Conservation (phyloP, 2,888 invertebrate genomes). For the Diarsia mendica region DNA sequence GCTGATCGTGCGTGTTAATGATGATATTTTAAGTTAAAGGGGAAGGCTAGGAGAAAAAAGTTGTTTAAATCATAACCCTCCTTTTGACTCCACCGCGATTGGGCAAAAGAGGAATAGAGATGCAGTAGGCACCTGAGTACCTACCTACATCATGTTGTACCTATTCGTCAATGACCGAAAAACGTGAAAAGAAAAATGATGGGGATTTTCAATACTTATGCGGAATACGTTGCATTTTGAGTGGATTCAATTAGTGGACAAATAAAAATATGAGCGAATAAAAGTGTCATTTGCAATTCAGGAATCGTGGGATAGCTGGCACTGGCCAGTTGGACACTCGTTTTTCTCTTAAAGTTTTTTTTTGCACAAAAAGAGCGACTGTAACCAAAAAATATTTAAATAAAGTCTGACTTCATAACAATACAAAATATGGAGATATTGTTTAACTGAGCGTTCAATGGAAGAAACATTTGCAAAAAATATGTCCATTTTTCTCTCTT, state of each 20-base stretch:
- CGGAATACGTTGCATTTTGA: conserved; percentile 22
- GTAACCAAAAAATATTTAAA: not conserved
- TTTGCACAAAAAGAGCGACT: not conserved
- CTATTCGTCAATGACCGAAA: no score
- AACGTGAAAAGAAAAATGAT: no score
- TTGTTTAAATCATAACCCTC: not conserved
- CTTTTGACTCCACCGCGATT: not conserved
- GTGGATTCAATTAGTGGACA: not conserved
- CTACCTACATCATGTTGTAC: no score
- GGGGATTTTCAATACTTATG: no score
- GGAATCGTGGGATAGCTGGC: not conserved
- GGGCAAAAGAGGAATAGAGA: not conserved
- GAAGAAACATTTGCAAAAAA: not conserved
- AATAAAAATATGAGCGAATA: conserved; percentile 2
- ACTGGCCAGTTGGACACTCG: not conserved
- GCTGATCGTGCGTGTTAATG: conserved; percentile 35
- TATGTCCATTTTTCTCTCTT: not conserved
- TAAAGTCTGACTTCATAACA: not conserved
- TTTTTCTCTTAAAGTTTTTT: not conserved
- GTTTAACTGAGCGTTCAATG: not conserved
- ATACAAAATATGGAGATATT: not conserved
- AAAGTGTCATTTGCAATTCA: conserved; percentile 32
- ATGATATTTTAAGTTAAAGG: conserved; percentile 3
- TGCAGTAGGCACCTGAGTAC: no score
- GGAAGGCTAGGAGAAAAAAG: not conserved